Percentiles rank a stretch among this genome's conserved stretches.
These are phyloP conservation scores for Motacilla tschutschensis DNA, from an alignment of 2,113 vertebrate species.

Conservation along the genomic window DNA sequence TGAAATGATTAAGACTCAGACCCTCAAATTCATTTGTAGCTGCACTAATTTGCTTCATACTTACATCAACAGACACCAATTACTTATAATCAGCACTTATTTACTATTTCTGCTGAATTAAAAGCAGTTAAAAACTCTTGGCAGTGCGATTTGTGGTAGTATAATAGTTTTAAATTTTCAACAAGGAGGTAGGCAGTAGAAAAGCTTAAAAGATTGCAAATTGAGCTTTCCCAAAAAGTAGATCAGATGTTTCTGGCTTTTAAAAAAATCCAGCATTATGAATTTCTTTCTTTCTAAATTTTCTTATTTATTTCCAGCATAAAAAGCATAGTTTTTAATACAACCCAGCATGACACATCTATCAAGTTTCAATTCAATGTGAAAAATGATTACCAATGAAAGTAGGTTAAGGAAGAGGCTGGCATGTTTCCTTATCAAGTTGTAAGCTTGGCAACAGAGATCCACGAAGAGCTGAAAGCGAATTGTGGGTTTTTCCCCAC, in stretches of 20 bases:
- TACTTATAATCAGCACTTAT: neutral
- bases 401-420: conserved; percentile 94
- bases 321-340: neutral
- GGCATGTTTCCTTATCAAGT: conserved; percentile 92
- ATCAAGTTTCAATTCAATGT: neutral
- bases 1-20: neutral
- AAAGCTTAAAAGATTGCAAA: neutral
- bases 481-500: conserved; percentile 94
- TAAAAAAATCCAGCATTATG: neutral
- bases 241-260: neutral
- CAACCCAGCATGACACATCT: neutral
- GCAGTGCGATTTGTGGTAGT: neutral
- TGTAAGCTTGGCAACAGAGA: conserved; percentile 95
- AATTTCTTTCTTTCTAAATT: neutral
- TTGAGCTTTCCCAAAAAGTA: neutral
- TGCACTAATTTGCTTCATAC: neutral
- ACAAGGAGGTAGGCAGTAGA: neutral
- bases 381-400: conserved; percentile 82
- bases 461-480: conserved; percentile 97
- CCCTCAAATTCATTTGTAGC: neutral
- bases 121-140: neutral
- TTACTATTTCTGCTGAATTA: neutral
- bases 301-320: neutral
- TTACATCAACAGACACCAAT: neutral
- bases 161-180: neutral